Evolutionary conservation across 2,113 vertebrate species (phyloP).

Genomic region (Pelecanus crispus): DNA sequence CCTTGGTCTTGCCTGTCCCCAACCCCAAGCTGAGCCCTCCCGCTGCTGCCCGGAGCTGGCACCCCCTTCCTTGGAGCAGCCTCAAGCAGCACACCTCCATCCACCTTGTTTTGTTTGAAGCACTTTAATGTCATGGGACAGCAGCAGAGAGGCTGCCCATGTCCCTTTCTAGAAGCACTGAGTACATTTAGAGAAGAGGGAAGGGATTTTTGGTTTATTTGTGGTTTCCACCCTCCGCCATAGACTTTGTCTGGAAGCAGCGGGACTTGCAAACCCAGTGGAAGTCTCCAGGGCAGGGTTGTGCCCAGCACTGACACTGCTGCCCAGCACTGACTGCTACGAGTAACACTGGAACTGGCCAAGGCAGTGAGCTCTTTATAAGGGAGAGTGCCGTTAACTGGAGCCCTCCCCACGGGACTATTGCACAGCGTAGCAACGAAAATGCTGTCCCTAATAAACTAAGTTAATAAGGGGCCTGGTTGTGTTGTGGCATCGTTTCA

Average conservation of each 20-base stretch:
- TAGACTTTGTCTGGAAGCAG: background rate
- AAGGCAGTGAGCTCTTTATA: background rate
- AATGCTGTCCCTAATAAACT: constrained; percentile 70
- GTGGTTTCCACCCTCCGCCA: background rate
- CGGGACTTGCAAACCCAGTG: background rate
- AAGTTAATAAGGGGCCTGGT: background rate
- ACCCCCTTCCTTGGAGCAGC: background rate
- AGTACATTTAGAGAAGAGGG: background rate
- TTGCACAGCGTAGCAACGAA: background rate
- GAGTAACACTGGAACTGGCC: background rate
- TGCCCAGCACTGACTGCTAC: background rate
- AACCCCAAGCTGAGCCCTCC: background rate
- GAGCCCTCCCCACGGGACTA: background rate
- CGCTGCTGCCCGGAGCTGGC: fast-evolving
- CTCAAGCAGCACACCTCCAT: background rate
- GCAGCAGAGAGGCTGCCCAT: background rate
- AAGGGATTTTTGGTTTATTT: background rate
- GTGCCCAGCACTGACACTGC: constrained; percentile 18
- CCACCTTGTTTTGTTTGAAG: constrained; percentile 9
- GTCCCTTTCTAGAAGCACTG: constrained; percentile 43
- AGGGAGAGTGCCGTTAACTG: background rate
- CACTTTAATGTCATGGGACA: constrained; percentile 25
- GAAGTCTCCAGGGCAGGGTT: background rate
- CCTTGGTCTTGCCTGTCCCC: background rate
- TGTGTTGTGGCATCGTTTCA: background rate